phyloP scores from a whole-genome alignment of 2,113 vertebrate species.

The Daphoenositta chrysoptera region DNA sequence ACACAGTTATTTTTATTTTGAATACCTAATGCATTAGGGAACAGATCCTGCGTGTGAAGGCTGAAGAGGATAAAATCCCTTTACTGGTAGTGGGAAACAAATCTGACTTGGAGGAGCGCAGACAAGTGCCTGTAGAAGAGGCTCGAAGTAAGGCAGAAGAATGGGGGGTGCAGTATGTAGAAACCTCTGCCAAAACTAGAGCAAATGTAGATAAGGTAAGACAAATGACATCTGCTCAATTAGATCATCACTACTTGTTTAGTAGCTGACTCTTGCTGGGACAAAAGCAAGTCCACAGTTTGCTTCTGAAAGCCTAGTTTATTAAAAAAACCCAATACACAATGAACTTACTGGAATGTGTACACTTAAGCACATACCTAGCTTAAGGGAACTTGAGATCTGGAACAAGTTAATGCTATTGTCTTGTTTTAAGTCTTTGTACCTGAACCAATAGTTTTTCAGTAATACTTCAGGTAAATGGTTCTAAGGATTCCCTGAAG shows the following conservation, averaged over 20 bases:
- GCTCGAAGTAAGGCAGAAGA: slow-evolving; percentile 81
- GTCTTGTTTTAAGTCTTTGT: not conserved
- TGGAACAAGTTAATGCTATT: not conserved
- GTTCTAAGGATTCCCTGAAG: not conserved
- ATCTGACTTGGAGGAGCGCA: slow-evolving; percentile 91
- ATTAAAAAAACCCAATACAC: not conserved
- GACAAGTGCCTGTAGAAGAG: slow-evolving; percentile 87
- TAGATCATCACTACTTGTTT: not conserved
- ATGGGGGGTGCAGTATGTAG: slow-evolving; percentile 96
- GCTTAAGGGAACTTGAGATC: not conserved
- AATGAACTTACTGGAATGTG: not conserved
- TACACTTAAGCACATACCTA: not conserved
- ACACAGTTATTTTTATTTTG: not conserved
- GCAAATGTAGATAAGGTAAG: slow-evolving; percentile 97
- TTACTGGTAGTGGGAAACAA: slow-evolving; percentile 94
- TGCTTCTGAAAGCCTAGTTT: not conserved
- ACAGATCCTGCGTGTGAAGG: slow-evolving; percentile 95
- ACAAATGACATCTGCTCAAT: not conserved
- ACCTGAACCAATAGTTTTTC: not conserved
- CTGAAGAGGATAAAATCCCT: slow-evolving; percentile 92
- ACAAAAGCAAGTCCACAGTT: not conserved
- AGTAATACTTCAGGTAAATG: not conserved
- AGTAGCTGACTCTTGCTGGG: not conserved
- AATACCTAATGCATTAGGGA: slow-evolving; percentile 74
- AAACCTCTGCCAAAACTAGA: slow-evolving; percentile 95